Base-by-base conservation (phyloP, 1,140 invertebrate species). In the Rhizoglyphus robini region DNA sequence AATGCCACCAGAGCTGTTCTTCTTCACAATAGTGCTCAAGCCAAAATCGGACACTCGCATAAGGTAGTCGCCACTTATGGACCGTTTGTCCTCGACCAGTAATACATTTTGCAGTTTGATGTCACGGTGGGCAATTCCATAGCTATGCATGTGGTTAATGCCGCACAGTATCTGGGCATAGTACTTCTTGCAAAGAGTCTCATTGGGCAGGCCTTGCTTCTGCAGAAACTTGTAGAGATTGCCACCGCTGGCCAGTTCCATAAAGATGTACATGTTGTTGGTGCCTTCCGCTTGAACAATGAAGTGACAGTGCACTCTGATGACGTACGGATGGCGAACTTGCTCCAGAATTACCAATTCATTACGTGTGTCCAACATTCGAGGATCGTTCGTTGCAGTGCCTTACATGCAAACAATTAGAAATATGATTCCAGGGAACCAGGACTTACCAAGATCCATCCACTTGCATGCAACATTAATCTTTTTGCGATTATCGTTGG, bases 261-360 rank as follows among this genome's bases (percentile, higher is more conserved):
- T 63, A 34, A 63, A 63, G 15, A 63, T 63, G 47, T 47, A 63
- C 46, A 63, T 63, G 15, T 49, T 63, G 3, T 49, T 49, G n/a
- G 25, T 29, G 27, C 58, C 58, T 27, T 60, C 27, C 15, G 15
- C 38, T 46, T 60, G 58, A 27, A 60, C 58, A 27, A 60, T 29
- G 27, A 63, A 63, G 23, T 47, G 36, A 29, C 46, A 46, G 15
- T 61, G 32, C 13, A 63, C 30, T 30, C 27, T 46, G 18, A 63
- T 49, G 1, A 63, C 38, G 32, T 63, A 49, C 32, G 61, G 54
- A 51, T 63, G 61, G 25, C 61, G 2, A 4, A 63, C 61, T 13
- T 49, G 61, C 23, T 47, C 46, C 13, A 63, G 13, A 2, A 49
- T 29, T 15, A 25, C 13, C 32, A 63, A 30, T 30, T 63, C 61